Evolutionary conservation across 2,113 vertebrate species (phyloP).

Genomic region (Leptobrachium leishanense): DNA sequence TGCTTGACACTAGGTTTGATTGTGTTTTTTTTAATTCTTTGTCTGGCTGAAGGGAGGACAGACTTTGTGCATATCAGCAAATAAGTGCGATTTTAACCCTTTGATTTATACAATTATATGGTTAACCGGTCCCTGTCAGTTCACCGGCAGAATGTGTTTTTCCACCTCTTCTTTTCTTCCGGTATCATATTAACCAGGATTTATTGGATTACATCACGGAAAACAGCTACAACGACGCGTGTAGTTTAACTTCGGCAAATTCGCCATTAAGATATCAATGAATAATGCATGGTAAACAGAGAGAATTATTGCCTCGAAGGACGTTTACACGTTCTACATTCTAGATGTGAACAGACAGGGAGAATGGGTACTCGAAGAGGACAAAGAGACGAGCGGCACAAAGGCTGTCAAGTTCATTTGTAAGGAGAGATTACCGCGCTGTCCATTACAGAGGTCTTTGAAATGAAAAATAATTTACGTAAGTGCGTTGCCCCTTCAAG

Average conservation of each 20-base stretch:
- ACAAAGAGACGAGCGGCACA: slow-evolving; percentile 32
- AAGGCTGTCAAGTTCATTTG: slow-evolving; percentile 45
- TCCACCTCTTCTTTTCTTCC: no score
- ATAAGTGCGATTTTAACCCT: no score
- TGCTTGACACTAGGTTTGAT: no score
- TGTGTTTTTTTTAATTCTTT: no score
- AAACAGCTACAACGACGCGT: slow-evolving; percentile 19
- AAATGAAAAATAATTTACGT: slow-evolving; percentile 60
- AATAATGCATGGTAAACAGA: slow-evolving; percentile 49
- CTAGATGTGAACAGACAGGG: slow-evolving; percentile 42
- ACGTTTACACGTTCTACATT: slow-evolving; percentile 46
- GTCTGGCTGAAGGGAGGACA: no score
- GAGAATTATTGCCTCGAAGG: slow-evolving; percentile 44
- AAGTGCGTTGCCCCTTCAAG: slow-evolving; percentile 55
- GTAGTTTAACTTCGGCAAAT: slow-evolving; percentile 42
- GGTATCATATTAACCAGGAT: neutral
- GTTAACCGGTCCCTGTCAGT: no score
- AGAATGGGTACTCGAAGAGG: slow-evolving; percentile 42
- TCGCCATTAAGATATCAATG: slow-evolving; percentile 49
- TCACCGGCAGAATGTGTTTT: no score
- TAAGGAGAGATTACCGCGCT: slow-evolving; percentile 55
- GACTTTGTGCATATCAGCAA: no score
- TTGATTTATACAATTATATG: no score
- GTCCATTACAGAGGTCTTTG: slow-evolving; percentile 55
- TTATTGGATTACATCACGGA: slow-evolving; percentile 26